Percentiles rank a stretch among this genome's conserved stretches.
Evolutionary conservation across 2,797 vertebrate species (phyloP).

Genomic region (Gambelia wislizenii): DNA sequence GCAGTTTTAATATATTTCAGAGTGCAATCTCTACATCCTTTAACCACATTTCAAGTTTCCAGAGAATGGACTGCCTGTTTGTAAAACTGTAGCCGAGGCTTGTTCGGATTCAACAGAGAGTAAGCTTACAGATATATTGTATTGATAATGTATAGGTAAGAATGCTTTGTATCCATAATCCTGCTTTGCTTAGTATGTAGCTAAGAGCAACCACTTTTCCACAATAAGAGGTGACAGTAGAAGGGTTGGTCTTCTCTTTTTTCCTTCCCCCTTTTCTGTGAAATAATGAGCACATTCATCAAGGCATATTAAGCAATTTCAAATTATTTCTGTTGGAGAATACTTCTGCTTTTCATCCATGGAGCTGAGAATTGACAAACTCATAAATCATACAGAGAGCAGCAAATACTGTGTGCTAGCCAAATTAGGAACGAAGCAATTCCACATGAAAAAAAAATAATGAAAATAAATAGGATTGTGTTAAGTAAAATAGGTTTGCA

Average conservation of each 20-base stretch:
- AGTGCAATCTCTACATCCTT: conserved; percentile 44
- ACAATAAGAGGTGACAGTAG: conserved; percentile 49
- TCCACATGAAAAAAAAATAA: neutral
- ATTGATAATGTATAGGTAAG: conserved; percentile 26
- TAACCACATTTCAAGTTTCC: conserved; percentile 44
- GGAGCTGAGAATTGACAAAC: conserved; percentile 50
- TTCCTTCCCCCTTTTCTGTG: conserved; percentile 35
- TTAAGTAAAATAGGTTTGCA: conserved; percentile 54
- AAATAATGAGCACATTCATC: conserved; percentile 62
- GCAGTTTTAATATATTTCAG: conserved; percentile 45
- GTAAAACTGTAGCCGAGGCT: conserved; percentile 58
- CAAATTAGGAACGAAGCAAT: conserved; percentile 47
- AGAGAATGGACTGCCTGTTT: conserved; percentile 10
- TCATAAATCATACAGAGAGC: conserved; percentile 67
- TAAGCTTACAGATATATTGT: conserved; percentile 51
- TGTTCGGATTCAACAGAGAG: conserved; percentile 49
- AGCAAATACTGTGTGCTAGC: conserved; percentile 43
- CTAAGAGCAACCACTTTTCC: conserved; percentile 26
- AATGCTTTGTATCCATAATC: conserved; percentile 52
- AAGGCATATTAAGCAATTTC: conserved; percentile 54
- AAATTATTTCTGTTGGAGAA: conserved; percentile 55
- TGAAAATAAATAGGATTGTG: conserved; percentile 57
- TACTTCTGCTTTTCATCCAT: conserved; percentile 20
- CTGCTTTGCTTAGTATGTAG: conserved; percentile 27
- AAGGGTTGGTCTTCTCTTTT: neutral